Evolutionary conservation across 2,888 invertebrate genomes (phyloP).

Genomic region (Tetramorium bicarinatum): DNA sequence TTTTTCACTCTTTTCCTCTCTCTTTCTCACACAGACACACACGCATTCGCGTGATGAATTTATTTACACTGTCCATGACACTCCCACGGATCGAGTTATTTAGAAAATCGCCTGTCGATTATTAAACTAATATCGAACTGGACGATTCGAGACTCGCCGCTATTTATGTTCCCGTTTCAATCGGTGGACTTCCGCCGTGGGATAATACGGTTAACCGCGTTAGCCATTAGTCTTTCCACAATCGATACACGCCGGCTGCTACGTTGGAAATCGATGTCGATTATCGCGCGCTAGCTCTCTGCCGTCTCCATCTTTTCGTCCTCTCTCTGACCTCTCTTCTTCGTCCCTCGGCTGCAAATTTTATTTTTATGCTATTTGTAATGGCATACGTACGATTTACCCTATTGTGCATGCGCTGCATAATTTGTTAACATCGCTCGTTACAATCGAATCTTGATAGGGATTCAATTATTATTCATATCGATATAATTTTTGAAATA

Average conservation of each 20-base stretch:
- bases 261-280: slow-evolving; percentile 75
- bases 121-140: slow-evolving; percentile 77
- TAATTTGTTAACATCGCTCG: slow-evolving; percentile 7
- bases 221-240: slow-evolving; percentile 79
- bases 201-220: slow-evolving; percentile 79
- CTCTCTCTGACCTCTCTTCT: slow-evolving; percentile 20
- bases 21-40: background rate
- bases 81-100: slow-evolving; percentile 2
- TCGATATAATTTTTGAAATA: background rate
- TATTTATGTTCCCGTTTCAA: slow-evolving; percentile 78
- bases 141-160: slow-evolving; percentile 71
- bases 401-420: background rate
- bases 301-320: slow-evolving; percentile 55
- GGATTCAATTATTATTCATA: background rate
- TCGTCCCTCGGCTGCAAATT: background rate
- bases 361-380: background rate
- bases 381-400: background rate
- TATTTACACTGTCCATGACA: slow-evolving; percentile 13
- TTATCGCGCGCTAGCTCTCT: slow-evolving; percentile 70
- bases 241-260: slow-evolving; percentile 77
- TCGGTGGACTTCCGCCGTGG: slow-evolving; percentile 76
- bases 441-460: background rate
- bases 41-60: background rate
- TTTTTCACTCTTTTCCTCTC: background rate
- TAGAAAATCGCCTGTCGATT: slow-evolving; percentile 63